Percentiles rank a stretch among this genome's conserved stretches.
Conservation (phyloP, 2,888 invertebrate species). For the Tetramorium bicarinatum region DNA sequence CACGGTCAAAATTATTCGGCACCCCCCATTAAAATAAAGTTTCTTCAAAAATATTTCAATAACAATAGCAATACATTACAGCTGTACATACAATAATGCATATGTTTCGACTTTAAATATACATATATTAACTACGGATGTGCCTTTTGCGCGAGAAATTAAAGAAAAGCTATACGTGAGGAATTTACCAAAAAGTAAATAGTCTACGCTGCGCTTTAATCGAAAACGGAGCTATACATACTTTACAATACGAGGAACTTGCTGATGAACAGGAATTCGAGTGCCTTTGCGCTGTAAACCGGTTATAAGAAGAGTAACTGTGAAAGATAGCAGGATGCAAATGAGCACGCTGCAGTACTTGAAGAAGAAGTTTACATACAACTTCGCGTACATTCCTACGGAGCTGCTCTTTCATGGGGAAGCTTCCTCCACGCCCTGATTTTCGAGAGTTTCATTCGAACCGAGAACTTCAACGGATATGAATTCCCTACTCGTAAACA, state of each 20-base stretch:
- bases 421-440: conserved; percentile 18
- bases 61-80: too few species aligned
- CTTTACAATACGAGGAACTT: conserved; percentile 26
- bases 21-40: too few species aligned
- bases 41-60: too few species aligned
- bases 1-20: too few species aligned
- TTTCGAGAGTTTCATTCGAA: conserved; percentile 9
- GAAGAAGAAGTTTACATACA: conserved; percentile 34
- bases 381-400: conserved; percentile 20
- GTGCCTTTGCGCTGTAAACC: neutral
- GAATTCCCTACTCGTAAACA: conserved; percentile 36
- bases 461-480: conserved; percentile 22
- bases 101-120: too few species aligned
- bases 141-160: neutral
- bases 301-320: conserved; percentile 25
- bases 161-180: neutral
- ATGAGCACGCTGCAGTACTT: conserved; percentile 15
- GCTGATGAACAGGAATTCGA: conserved; percentile 5
- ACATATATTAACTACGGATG: neutral
- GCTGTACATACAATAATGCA: too few species aligned
- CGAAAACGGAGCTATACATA: neutral
- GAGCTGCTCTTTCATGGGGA: neutral
- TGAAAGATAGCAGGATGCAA: conserved; percentile 42
- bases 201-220: neutral
- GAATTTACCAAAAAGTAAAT: neutral